Base-by-base conservation (phyloP, 1,140 invertebrate genomes). In the Acromyrmex echinatior region DNA sequence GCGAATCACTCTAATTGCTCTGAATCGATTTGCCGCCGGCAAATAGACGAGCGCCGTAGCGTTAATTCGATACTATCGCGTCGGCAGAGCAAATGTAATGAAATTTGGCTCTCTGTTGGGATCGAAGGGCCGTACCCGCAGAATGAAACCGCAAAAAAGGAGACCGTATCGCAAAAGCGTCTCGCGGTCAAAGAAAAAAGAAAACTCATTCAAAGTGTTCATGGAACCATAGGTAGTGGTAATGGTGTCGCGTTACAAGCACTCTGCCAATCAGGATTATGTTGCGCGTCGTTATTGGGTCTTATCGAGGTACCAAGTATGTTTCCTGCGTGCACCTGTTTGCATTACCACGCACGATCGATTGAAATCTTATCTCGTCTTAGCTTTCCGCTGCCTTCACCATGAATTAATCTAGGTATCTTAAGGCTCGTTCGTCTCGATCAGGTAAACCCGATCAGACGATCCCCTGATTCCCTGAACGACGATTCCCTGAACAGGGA, bases 261-360 rank as follows among this genome's bases (percentile, higher is more conserved):
- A 91, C 86, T 92, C 82, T 78, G 60, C 88, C 92, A 91, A 92
- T 92, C 89, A 92, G 88, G 88, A 91, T 92, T 92, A 92, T 87
- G 89, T 92, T 92, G 89, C 92, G 87, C 53, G 80, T 53, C 85
- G 90, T 92, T 89, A 92, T 92, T 88, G 86, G 81, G 53, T 91
- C 89, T 86, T 88, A 88, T 91, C 78, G 89, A 88, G 58, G 62
- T 62, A 68, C 53, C 74, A 12, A 79, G 63, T 56, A 68, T 18
- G 21, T 82, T 78, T 79, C 68, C 60, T 63, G 6, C 35, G 63
- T 39, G 25, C 79, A 71, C 58, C 39, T 84, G 80, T 84, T 81
- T 39, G 78, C 35, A 16, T 35, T 7, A n/a, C 56, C 70, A 49
- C 80, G 28, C 56, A n/a, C 25, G 56, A 76, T 35, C 70, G 56